Evolutionary conservation across 2,113 vertebrate genomes (phyloP).

Genomic region (Anguilla rostrata): DNA sequence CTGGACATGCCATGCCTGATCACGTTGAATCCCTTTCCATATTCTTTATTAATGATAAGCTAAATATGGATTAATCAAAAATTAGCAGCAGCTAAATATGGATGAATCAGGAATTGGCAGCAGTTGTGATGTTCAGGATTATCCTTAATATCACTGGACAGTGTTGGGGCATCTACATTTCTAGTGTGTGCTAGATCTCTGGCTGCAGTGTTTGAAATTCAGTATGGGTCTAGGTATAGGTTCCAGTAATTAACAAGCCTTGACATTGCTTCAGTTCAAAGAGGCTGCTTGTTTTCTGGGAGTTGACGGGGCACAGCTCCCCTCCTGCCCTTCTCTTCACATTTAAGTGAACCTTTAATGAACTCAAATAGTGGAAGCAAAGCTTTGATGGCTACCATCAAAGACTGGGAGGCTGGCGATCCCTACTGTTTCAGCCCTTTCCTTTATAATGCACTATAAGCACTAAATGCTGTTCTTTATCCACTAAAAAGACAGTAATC

Average conservation of each 20-base stretch:
- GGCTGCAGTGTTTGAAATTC: neutral
- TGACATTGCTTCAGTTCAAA: neutral
- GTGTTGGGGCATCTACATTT: neutral
- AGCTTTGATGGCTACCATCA: slow-evolving; percentile 7
- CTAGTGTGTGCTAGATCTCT: neutral
- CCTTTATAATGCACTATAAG: neutral
- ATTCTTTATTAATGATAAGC: neutral
- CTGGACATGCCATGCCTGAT: neutral
- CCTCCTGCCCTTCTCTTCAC: neutral
- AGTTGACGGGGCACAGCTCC: neutral
- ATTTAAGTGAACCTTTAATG: slow-evolving; percentile 1
- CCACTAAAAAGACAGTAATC: neutral
- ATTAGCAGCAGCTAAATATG: neutral
- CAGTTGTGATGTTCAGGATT: neutral
- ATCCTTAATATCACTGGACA: neutral
- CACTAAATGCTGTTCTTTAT: neutral
- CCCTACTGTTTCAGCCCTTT: neutral
- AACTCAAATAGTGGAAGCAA: neutral
- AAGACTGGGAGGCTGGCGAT: neutral
- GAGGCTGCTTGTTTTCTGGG: neutral
- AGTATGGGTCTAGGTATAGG: neutral
- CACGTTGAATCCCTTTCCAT: neutral
- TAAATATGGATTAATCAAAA: neutral
- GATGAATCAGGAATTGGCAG: neutral
- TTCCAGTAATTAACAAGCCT: neutral